Evolutionary conservation across 2,113 vertebrate species (phyloP).

Genomic region (Pseudorasbora parva): DNA sequence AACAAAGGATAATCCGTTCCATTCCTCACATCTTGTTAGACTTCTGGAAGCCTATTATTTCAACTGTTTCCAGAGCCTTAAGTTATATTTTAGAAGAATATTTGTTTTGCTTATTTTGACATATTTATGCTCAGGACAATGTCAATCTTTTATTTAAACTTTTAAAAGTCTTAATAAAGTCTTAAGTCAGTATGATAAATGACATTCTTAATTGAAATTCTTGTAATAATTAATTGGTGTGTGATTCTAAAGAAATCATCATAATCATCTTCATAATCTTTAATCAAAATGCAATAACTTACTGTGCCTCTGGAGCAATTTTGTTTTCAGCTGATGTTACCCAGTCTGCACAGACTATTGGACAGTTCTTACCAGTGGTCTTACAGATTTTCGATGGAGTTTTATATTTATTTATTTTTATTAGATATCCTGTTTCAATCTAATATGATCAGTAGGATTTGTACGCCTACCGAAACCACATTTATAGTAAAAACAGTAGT

Average conservation of each 20-base stretch:
- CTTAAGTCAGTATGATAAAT: neutral
- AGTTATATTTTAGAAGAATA: neutral
- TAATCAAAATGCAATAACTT: too few relatives aligned
- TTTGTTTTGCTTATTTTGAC: neutral
- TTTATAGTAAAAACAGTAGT: neutral
- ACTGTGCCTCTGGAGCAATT: too few relatives aligned
- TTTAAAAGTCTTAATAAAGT: too few relatives aligned
- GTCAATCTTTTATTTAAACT: neutral
- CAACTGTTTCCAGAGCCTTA: neutral
- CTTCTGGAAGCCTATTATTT: neutral
- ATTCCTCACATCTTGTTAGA: constrained; percentile 27
- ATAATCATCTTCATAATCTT: neutral
- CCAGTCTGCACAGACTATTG: too few relatives aligned
- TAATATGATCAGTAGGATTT: too few relatives aligned
- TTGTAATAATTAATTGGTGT: neutral
- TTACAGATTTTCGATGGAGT: too few relatives aligned
- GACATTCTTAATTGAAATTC: neutral
- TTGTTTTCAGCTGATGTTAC: too few relatives aligned
- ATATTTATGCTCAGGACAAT: neutral
- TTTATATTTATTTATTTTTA: too few relatives aligned
- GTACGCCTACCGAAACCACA: too few relatives aligned
- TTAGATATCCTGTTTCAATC: too few relatives aligned
- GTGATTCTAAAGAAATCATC: neutral
- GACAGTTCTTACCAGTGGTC: too few relatives aligned
- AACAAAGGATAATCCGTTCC: constrained; percentile 19